Evolutionary conservation across 2,113 vertebrate species (phyloP).

Genomic region (Australoheros scitulus): DNA sequence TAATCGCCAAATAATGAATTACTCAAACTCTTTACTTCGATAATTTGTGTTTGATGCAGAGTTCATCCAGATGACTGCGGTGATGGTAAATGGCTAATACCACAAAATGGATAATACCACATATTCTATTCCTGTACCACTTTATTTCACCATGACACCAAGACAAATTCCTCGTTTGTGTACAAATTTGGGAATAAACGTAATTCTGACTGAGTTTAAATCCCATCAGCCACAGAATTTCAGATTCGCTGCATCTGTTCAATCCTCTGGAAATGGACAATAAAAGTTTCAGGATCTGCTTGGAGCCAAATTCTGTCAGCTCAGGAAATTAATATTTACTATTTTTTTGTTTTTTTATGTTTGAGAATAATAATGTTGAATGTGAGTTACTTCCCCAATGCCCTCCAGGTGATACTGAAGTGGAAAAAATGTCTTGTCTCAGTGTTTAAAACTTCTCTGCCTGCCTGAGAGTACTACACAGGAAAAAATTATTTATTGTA

Average conservation of each 20-base stretch:
- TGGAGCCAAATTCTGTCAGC: background rate
- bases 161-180: no score
- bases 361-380: background rate
- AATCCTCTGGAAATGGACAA: slow-evolving; percentile 15
- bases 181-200: no score
- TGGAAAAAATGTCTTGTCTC: background rate
- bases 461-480: background rate
- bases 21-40: no score
- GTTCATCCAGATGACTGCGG: no score
- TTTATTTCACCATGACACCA: no score
- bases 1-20: no score
- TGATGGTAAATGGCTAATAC: no score
- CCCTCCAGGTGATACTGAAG: background rate
- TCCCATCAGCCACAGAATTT: slow-evolving; percentile 21
- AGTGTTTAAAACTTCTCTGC: background rate
- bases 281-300: slow-evolving; percentile 19
- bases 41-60: no score
- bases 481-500: background rate
- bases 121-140: no score
- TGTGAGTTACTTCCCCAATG: background rate
- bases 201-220: background rate
- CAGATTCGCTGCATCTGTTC: slow-evolving; percentile 9
- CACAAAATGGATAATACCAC: no score
- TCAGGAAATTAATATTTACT: slow-evolving; percentile 10
- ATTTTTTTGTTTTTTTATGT: background rate